These are phyloP conservation scores for Chironex yamaguchii DNA, from an alignment of 30 jellyfish, hydroid and myxozoan species.

Conservation along the genomic window DNA sequence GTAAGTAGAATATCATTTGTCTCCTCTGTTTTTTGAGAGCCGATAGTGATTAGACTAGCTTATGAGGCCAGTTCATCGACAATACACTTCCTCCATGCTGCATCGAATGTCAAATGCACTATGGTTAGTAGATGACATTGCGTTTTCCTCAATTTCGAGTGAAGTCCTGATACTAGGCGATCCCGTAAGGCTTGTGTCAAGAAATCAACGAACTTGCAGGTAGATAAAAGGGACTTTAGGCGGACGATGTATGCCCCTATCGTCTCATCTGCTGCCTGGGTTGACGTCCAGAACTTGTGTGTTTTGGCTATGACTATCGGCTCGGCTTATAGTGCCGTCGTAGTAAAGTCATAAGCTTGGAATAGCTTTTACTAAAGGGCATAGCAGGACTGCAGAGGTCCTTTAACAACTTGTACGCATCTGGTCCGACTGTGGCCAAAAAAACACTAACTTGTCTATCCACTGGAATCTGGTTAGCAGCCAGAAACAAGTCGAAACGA, in stretches of 20 bases:
- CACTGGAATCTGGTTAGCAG: conserved; percentile 30
- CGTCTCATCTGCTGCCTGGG: conserved; percentile 36
- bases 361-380: conserved; percentile 28
- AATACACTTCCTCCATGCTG: conserved; percentile 43
- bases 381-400: conserved; percentile 35
- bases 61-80: conserved; percentile 7
- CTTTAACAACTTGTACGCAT: background rate
- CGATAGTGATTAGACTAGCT: too few species aligned
- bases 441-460: conserved; percentile 32
- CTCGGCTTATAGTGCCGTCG: conserved; percentile 32
- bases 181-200: conserved; percentile 27
- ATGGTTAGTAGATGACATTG: conserved; percentile 39
- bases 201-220: conserved; percentile 45
- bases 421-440: conserved; percentile 39
- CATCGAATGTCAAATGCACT: conserved; percentile 42
- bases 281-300: conserved; percentile 8
- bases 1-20: too few species aligned
- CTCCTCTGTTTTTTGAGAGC: too few species aligned
- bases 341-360: conserved; percentile 12
- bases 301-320: conserved; percentile 37
- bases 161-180: conserved; percentile 30
- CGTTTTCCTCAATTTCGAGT: conserved; percentile 3
- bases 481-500: conserved; percentile 36
- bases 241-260: conserved; percentile 30
- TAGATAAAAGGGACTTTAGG: conserved; percentile 37